phyloP scores from a whole-genome alignment of 2,113 vertebrate genomes.

The Nasalis larvatus region DNA sequence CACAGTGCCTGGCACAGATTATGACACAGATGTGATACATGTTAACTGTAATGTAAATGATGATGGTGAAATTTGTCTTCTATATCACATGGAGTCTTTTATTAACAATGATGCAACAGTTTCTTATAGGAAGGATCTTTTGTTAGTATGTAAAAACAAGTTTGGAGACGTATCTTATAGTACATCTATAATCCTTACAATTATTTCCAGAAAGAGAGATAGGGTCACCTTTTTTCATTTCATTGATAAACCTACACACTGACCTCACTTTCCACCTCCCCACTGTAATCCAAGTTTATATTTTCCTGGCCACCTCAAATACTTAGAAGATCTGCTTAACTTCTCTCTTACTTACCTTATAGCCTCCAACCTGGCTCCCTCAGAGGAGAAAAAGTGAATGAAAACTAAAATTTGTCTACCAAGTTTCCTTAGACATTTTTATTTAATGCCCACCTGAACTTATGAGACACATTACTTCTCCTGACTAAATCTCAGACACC shows the following conservation, averaged over 20 bases:
- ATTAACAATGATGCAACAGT: neutral
- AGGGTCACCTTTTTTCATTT: neutral
- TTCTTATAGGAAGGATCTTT: neutral
- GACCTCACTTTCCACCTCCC: neutral
- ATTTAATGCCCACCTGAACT: neutral
- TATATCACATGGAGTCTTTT: neutral
- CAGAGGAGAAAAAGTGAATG: neutral
- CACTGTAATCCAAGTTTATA: neutral
- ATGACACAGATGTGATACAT: neutral
- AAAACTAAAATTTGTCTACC: neutral
- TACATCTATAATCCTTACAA: neutral
- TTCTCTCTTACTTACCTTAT: neutral
- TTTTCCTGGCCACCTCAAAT: neutral
- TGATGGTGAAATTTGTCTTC: neutral
- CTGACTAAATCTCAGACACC: neutral
- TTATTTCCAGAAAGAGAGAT: slow-evolving; percentile 40
- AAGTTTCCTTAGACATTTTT: neutral
- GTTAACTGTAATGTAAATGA: neutral
- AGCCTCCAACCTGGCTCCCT: neutral
- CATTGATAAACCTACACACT: neutral
- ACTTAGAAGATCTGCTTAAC: neutral
- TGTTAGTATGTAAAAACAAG: neutral
- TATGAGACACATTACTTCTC: slow-evolving; percentile 7
- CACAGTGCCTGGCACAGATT: neutral
- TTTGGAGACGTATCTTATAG: neutral